Evolutionary conservation across 2,888 invertebrate genomes (phyloP).

Genomic region (Ctenicera cuprea): DNA sequence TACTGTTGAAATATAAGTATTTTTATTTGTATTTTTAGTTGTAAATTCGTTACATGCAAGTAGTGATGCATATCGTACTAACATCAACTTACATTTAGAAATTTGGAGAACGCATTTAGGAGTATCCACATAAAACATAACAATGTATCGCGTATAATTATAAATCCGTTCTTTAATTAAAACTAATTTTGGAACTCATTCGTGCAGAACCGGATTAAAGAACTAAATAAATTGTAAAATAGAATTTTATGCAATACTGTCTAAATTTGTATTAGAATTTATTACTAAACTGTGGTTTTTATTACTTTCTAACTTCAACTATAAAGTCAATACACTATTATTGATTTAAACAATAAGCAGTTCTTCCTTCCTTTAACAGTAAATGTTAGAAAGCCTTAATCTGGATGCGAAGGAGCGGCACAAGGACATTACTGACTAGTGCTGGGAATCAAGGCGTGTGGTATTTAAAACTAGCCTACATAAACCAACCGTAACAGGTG

Average conservation of each 20-base stretch:
- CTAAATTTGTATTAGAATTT: constrained; percentile 3
- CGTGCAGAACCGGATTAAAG: constrained; percentile 13
- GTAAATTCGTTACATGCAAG: no score
- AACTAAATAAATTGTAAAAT: not conserved
- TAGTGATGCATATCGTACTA: no score
- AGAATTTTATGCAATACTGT: not conserved
- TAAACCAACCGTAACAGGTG: constrained; percentile 46
- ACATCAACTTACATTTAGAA: no score
- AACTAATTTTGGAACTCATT: not conserved
- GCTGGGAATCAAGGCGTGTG: constrained; percentile 43
- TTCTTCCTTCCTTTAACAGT: constrained; percentile 27
- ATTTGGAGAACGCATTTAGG: no score
- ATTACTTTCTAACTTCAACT: constrained; percentile 10
- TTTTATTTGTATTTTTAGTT: no score
- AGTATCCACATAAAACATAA: no score
- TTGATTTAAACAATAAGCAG: constrained; percentile 20
- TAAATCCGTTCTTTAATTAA: not conserved
- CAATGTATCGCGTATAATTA: no score
- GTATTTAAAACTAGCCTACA: constrained; percentile 46
- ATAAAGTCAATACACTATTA: not conserved
- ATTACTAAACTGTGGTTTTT: constrained; percentile 11
- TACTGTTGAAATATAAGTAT: no score
- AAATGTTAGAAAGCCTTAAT: constrained; percentile 19
- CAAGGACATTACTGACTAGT: constrained; percentile 52
- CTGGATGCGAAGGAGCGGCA: constrained; percentile 39